A percentile compares a stretch with the other conserved stretches of the same genome.
phyloP scores from a whole-genome alignment of 2,888 invertebrate genomes.

The Melieria picta region DNA sequence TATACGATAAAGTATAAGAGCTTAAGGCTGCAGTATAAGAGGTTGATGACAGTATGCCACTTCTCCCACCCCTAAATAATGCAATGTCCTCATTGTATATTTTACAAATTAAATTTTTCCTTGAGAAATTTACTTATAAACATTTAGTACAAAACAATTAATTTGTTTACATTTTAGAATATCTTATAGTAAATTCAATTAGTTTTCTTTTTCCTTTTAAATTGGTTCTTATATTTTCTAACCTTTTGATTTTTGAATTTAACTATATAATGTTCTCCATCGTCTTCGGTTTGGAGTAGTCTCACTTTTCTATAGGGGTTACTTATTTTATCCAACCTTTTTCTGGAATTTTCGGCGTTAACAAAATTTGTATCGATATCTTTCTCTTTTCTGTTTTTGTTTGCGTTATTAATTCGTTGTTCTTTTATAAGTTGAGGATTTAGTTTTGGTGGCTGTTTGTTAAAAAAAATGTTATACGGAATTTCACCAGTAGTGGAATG shows the following conservation, averaged over 20 bases:
- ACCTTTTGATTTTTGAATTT: background rate
- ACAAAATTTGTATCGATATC: background rate
- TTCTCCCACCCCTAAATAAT: slow-evolving; percentile 7
- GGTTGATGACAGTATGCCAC: background rate
- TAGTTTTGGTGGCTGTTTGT: background rate
- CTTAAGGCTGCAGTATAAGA: no score
- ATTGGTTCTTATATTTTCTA: background rate
- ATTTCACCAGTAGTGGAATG: slow-evolving; percentile 13
- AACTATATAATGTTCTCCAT: background rate
- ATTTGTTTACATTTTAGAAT: no score
- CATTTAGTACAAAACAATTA: no score
- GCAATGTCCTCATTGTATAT: background rate
- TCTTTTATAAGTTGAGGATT: slow-evolving; percentile 8
- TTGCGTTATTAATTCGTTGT: background rate
- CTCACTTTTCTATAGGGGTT: background rate
- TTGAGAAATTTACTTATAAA: no score
- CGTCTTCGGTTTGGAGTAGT: background rate
- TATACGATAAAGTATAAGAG: no score
- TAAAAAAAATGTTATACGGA: slow-evolving; percentile 17
- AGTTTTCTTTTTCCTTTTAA: background rate
- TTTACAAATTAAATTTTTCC: background rate
- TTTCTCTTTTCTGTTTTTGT: background rate
- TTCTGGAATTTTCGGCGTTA: background rate
- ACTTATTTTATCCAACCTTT: slow-evolving; percentile 5
- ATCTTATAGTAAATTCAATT: background rate